These are phyloP conservation scores for Pseudomyrmex sp. DNA, from an alignment of 1,140 invertebrate species.

Conservation along the genomic window DNA sequence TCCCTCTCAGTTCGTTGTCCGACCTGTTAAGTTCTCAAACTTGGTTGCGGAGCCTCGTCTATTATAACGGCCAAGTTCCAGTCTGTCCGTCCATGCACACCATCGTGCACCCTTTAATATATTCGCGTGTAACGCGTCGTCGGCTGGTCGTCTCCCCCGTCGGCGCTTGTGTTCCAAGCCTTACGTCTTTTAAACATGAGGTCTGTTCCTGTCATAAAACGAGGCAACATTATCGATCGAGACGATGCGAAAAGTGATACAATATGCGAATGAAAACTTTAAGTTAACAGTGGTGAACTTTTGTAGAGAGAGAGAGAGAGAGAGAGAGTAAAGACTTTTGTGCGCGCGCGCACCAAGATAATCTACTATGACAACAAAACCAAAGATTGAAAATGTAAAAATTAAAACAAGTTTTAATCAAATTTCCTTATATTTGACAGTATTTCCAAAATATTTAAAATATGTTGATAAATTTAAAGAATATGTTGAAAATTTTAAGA, in stretches of 20 bases:
- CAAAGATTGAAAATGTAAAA: too few species aligned
- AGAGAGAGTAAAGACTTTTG: too few species aligned
- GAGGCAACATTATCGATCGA: conserved; percentile 12
- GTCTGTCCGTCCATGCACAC: conserved; percentile 45
- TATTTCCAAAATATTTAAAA: too few species aligned
- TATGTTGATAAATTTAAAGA: too few species aligned
- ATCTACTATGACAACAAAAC: too few species aligned
- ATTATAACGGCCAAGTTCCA: conserved; percentile 61
- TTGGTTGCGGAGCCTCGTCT: conserved; percentile 33
- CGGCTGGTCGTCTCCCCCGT: neutral
- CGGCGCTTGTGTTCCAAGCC: conserved; percentile 28
- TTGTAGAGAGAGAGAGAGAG: too few species aligned
- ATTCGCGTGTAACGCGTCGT: conserved; percentile 42
- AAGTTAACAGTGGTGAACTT: too few species aligned
- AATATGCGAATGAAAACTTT: neutral
- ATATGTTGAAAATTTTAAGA: too few species aligned
- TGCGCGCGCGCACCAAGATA: too few species aligned
- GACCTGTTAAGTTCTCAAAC: conserved; percentile 60
- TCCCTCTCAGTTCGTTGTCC: neutral
- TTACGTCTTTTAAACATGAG: conserved; percentile 29
- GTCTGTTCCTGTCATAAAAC: conserved; percentile 53
- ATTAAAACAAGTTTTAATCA: too few species aligned
- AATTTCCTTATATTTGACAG: too few species aligned
- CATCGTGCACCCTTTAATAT: conserved; percentile 52
- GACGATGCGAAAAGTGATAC: conserved; percentile 24